Base-by-base conservation (phyloP, 2,888 invertebrate genomes). In the Drosophila anceps region DNA sequence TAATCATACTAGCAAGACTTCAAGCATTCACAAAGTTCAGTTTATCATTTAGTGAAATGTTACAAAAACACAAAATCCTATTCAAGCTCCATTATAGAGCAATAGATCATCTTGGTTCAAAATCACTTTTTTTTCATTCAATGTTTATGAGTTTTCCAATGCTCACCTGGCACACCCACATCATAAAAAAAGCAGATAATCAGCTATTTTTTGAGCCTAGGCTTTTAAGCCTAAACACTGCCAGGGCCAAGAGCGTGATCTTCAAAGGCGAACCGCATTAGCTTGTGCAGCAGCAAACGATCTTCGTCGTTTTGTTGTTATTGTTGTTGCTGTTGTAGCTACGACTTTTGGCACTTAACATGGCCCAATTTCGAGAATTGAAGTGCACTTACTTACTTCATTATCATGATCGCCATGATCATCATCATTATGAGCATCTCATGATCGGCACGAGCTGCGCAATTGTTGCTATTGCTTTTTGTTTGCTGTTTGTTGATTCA, bases 341-440 rank as follows among this genome's bases (percentile, higher is more conserved):
- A 59, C 72, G 77, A 37, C 66, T 79, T 77, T 82, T 84, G 84
- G 84, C 82, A 86, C 86, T 86, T 82, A 86, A 81, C 75, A 60
- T 90, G 86, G 72, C 86, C 86, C 89, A 87, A 87, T 89, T 90
- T 81, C 59, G 44, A 79, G 61, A 61, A 75, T 50, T 90, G 84
- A 86, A 86, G 90, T 88, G 89, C 88, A 84, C 83, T 82, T 69
- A 79, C 64, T 67, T 66, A 76, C 76, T 69, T 69, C 71, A 77
- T 78, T 66, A 73, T 69, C 43, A 58, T 60, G 51, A 59, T 55
- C 44, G 3, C 2, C 29, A 48, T 48, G 31, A 50, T 67, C 68
- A 70, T 73, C 68, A 71, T 69, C 31, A 50, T 60, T 31, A 69
- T 58, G 66, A 62, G 67, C 53, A 41, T 58, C 27, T 77, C 64